A percentile compares a stretch with the other conserved stretches of the same genome.
Conservation (phyloP, 2,888 invertebrate species). For the Macropis europaea region DNA sequence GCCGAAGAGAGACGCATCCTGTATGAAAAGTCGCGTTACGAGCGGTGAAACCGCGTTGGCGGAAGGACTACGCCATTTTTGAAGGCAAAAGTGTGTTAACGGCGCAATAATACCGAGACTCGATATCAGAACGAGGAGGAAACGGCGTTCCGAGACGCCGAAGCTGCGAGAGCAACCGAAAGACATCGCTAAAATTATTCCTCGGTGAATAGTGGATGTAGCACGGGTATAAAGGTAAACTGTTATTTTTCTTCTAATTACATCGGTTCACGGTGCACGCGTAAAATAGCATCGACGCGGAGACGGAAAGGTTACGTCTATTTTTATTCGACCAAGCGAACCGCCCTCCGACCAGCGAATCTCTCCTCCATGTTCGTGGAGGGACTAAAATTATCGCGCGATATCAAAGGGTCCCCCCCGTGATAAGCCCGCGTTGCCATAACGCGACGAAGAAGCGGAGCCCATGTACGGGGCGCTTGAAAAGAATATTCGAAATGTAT, state of each 20-base stretch:
- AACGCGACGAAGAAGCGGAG: not conserved
- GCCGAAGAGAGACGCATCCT: too few relatives aligned
- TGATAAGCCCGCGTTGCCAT: not conserved
- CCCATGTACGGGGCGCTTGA: not conserved
- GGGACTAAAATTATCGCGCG: conserved; percentile 32
- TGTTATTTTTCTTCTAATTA: too few relatives aligned
- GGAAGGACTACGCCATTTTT: too few relatives aligned
- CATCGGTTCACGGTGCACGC: not conserved
- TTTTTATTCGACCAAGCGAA: conserved; percentile 19
- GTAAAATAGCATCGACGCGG: not conserved
- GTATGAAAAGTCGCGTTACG: too few relatives aligned
- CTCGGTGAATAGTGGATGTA: too few relatives aligned
- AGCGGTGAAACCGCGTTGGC: not conserved
- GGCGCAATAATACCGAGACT: conserved; percentile 42
- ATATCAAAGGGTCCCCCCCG: conserved; percentile 11
- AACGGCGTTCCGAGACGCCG: too few relatives aligned
- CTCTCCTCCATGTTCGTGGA: not conserved
- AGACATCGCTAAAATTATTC: too few relatives aligned
- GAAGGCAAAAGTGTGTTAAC: conserved; percentile 40
- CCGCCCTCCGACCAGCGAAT: not conserved
- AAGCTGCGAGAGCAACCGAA: too few relatives aligned
- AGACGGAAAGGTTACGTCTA: conserved; percentile 39
- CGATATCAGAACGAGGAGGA: conserved; percentile 45
- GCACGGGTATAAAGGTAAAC: too few relatives aligned
- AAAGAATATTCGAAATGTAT: too few relatives aligned